A percentile compares a stretch with the other conserved stretches of the same genome.
Evolutionary conservation across 2,113 vertebrate genomes (phyloP).

Genomic region (Rattus norvegicus): GRCr8 NC_086019.1:226655001-226655500

Average conservation of each 20-base stretch:
- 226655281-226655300: not conserved
- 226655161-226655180: not conserved
- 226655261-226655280: not conserved
- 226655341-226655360: not conserved
- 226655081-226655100: not conserved
- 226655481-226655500: conserved; percentile 1
- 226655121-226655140: not conserved
- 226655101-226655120: not conserved
- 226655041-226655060: not conserved
- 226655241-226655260: not conserved
- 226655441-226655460: not conserved
- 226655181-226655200: not conserved
- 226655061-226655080: not conserved
- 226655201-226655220: not conserved
- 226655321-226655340: not conserved
- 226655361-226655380: not conserved
- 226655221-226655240: not conserved
- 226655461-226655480: not conserved
- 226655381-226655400: not conserved
- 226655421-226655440: not conserved
- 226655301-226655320: not conserved
- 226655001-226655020: not conserved
- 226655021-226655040: not conserved
- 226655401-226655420: not conserved
- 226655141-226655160: not conserved